Conservation (phyloP, 2,797 vertebrate species). For the Buceros bicornis region DNA sequence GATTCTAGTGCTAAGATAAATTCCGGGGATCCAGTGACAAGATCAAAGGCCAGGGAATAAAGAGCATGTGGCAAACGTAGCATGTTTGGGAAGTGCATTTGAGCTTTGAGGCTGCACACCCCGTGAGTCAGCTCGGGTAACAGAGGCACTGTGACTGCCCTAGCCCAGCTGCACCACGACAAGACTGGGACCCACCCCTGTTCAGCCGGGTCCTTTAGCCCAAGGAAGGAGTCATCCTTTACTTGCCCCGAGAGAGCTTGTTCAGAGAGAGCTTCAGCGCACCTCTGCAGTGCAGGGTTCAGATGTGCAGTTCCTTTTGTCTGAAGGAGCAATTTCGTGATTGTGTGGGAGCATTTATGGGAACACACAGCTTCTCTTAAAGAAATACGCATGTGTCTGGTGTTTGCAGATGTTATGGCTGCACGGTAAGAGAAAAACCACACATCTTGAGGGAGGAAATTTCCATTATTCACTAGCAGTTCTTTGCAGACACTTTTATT, state of each 20-base stretch:
- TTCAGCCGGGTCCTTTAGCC: not conserved
- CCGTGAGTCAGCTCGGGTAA: not conserved
- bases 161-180: not conserved
- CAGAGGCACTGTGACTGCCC: not conserved
- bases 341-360: constrained; percentile 34
- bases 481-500: not conserved
- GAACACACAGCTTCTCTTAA: constrained; percentile 12
- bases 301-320: not conserved
- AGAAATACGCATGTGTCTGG: not conserved
- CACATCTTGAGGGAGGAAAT: not conserved
- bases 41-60: not conserved
- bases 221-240: not conserved
- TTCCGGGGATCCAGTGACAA: no score
- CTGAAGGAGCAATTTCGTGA: not conserved
- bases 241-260: not conserved
- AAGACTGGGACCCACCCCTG: not conserved
- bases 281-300: not conserved
- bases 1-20: not conserved
- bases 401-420: not conserved
- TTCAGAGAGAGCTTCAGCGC: not conserved
- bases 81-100: not conserved
- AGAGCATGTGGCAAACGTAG: not conserved
- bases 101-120: not conserved
- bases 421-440: not conserved
- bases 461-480: not conserved